These are phyloP conservation scores for Theodoxus fluviatilis DNA, from an alignment of 2,888 invertebrate genomes.

Conservation along the genomic window DNA sequence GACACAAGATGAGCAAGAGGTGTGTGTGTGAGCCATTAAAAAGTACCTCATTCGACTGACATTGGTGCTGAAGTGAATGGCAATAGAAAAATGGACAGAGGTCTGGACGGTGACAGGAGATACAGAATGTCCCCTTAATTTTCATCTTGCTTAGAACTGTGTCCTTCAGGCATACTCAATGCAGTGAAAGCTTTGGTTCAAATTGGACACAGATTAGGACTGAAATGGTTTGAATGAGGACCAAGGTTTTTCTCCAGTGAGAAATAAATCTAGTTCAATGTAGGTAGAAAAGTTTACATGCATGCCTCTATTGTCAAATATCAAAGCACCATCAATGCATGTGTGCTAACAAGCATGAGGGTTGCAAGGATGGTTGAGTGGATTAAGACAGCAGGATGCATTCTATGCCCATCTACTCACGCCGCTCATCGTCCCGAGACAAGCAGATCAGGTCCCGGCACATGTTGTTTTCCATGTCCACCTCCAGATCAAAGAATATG, in stretches of 20 bases:
- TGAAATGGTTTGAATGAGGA: background rate
- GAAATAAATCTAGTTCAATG: background rate
- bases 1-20: too few relatives aligned
- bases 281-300: background rate
- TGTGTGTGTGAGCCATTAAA: too few relatives aligned
- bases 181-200: background rate
- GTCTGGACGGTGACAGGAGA: too few relatives aligned
- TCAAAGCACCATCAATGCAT: too few relatives aligned
- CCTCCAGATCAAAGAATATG: constrained; percentile 88
- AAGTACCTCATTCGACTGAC: too few relatives aligned
- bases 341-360: too few relatives aligned
- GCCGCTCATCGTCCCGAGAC: constrained; percentile 71
- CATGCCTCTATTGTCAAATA: too few relatives aligned
- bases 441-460: constrained; percentile 84
- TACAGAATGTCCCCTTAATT: too few relatives aligned
- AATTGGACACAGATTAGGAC: background rate
- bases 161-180: background rate
- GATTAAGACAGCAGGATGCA: background rate
- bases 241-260: background rate
- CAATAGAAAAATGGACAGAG: too few relatives aligned
- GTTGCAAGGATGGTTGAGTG: background rate
- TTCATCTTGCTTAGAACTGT: background rate
- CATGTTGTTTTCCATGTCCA: constrained; percentile 81
- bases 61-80: too few relatives aligned
- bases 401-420: constrained; percentile 56